These are phyloP conservation scores for Dolichopus griseipennis DNA, from an alignment of 2,888 invertebrate species.

Conservation along the genomic window DNA sequence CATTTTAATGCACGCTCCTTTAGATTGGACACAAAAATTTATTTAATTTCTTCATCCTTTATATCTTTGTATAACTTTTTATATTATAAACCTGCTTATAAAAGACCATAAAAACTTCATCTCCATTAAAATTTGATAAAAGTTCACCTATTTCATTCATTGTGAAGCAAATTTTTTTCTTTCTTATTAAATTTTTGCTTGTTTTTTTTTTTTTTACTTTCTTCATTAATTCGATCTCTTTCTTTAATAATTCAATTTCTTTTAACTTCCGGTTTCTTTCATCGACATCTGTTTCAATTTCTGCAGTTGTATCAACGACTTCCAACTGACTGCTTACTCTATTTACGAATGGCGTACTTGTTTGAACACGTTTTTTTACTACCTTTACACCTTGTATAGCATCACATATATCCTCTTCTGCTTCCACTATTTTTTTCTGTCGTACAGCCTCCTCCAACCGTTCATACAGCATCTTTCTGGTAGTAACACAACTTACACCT, in stretches of 20 bases:
- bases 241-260: constrained; percentile 2
- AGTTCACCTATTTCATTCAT: too few relatives aligned
- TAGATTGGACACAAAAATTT: background rate
- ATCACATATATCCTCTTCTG: background rate
- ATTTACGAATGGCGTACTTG: background rate
- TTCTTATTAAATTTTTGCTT: background rate
- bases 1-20: background rate
- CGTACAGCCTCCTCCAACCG: background rate
- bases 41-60: background rate
- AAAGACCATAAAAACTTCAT: background rate
- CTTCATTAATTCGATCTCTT: background rate
- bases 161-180: background rate
- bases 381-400: background rate
- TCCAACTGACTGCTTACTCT: background rate
- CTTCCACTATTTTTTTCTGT: background rate
- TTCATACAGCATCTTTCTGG: background rate
- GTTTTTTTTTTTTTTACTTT: background rate
- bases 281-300: background rate
- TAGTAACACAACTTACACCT: background rate
- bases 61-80: background rate
- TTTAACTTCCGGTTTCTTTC: background rate
- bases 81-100: background rate
- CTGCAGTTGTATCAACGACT: background rate
- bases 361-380: background rate
- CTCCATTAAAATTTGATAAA: background rate